Percentiles rank a stretch among this genome's conserved stretches.
These are phyloP conservation scores for Chlorospingus flavigularis DNA, from an alignment of 2,797 vertebrate species.

Conservation along the genomic window DNA sequence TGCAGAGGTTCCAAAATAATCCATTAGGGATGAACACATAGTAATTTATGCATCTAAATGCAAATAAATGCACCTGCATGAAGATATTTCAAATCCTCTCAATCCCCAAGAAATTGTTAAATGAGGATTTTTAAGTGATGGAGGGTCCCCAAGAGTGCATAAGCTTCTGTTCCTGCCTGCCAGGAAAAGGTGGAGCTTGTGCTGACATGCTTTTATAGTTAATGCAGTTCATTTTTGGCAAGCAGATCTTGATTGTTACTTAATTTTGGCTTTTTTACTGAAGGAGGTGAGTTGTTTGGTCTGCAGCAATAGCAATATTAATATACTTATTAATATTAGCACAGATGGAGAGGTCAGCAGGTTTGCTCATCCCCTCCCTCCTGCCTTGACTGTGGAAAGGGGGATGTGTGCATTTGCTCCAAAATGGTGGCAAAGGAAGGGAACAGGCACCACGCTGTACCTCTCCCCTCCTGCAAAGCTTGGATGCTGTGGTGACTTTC, in stretches of 20 bases:
- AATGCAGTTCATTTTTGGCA: neutral
- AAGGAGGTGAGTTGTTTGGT: neutral
- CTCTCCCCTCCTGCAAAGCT: neutral
- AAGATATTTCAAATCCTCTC: neutral
- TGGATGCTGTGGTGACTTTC: neutral
- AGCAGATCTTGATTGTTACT: neutral
- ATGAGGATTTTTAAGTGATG: neutral
- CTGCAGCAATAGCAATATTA: neutral
- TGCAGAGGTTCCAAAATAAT: neutral
- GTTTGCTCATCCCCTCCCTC: neutral
- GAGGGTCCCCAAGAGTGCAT: neutral
- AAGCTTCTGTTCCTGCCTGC: neutral
- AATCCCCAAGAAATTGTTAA: neutral
- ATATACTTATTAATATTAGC: neutral
- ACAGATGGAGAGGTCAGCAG: neutral
- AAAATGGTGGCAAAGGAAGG: neutral
- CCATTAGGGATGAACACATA: neutral
- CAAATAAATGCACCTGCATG: neutral
- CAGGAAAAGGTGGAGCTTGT: neutral
- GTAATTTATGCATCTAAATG: neutral
- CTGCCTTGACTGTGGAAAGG: neutral
- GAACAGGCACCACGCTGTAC: accelerated
- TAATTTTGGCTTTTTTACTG: neutral
- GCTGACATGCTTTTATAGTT: neutral
- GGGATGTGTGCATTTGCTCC: accelerated